phyloP scores from a whole-genome alignment of 2,113 vertebrate genomes.

The Labeo rohita region DNA sequence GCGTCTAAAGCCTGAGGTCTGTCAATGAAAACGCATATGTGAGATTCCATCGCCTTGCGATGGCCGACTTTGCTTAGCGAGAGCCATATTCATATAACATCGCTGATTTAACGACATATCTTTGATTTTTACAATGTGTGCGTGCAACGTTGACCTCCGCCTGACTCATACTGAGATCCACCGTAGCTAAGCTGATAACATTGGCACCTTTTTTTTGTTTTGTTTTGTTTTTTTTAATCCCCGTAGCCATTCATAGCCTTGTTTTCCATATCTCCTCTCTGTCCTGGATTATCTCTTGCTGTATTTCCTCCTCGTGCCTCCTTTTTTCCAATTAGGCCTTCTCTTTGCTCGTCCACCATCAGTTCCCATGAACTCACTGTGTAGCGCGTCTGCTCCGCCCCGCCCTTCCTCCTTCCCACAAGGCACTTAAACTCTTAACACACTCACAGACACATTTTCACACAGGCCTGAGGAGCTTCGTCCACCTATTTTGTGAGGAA shows the following conservation, averaged over 20 bases:
- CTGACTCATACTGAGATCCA: constrained; percentile 32
- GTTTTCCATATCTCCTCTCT: constrained; percentile 35
- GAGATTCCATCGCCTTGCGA: constrained; percentile 15
- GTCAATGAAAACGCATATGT: constrained; percentile 34
- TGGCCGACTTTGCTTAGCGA: not conserved
- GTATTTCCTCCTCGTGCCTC: constrained; percentile 34
- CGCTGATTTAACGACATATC: not conserved
- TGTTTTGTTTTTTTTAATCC: not conserved
- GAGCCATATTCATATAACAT: constrained; percentile 27
- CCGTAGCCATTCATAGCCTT: constrained; percentile 9
- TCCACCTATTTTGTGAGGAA: not conserved
- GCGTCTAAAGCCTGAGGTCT: constrained; percentile 36
- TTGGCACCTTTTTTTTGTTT: constrained; percentile 27
- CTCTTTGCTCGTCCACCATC: not conserved
- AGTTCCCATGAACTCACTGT: constrained; percentile 39
- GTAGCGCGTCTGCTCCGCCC: constrained; percentile 11
- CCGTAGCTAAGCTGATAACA: constrained; percentile 36
- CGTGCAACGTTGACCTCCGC: not conserved
- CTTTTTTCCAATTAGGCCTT: constrained; percentile 46
- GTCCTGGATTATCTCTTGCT: constrained; percentile 55
- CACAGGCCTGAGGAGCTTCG: not conserved
- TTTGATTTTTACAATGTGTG: not conserved
- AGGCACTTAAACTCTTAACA: constrained; percentile 19
- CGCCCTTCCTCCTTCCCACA: not conserved
- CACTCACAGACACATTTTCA: not conserved